Evolutionary conservation across 2,797 vertebrate genomes (phyloP).

Genomic region (Uromys caudimaculatus): DNA sequence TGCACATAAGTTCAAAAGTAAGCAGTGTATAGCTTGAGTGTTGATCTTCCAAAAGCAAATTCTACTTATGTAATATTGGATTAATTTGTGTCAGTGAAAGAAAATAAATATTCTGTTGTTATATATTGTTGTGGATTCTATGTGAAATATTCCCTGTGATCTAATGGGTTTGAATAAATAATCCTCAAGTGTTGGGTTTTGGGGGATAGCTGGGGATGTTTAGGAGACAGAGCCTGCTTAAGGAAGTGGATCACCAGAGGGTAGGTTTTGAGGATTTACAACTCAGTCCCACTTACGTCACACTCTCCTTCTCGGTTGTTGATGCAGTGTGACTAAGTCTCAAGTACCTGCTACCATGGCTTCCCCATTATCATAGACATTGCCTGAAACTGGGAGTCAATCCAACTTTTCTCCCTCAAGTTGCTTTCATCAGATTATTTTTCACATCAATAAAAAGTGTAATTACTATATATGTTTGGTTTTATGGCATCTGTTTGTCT

Average conservation of each 20-base stretch:
- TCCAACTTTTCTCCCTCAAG: not conserved
- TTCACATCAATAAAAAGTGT: too few species aligned
- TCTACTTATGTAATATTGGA: not conserved
- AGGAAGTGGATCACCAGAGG: not conserved
- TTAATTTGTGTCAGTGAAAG: constrained; percentile 48
- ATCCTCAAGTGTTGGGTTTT: not conserved
- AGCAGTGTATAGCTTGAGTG: not conserved
- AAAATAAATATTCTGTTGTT: constrained; percentile 32
- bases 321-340: not conserved
- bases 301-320: not conserved
- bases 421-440: not conserved
- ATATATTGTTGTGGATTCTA: not conserved
- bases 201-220: not conserved
- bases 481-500: not conserved
- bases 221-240: not conserved
- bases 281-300: not conserved
- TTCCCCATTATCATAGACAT: not conserved
- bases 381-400: too few species aligned
- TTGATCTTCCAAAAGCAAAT: constrained; percentile 44
- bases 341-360: too few species aligned
- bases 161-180: not conserved
- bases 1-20: constrained; percentile 39
- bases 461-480: not conserved
- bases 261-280: not conserved
- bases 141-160: not conserved